Base-by-base conservation (phyloP, 2,113 vertebrate genomes). In the Halichoeres trimaculatus region DNA sequence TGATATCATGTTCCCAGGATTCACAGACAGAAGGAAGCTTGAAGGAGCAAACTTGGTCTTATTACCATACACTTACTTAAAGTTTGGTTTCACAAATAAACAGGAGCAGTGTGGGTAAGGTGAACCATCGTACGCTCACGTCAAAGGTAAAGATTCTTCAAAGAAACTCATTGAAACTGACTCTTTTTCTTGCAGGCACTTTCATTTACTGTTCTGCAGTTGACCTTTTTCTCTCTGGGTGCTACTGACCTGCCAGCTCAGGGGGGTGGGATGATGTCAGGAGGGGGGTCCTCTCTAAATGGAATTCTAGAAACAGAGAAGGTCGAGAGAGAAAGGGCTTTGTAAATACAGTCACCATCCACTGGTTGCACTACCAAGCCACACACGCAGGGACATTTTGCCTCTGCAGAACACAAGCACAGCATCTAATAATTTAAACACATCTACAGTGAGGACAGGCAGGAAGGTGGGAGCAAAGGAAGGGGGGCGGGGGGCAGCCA, bases 281-380 rank as follows among this genome's bases (percentile, higher is more conserved):
- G 95, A 98, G 97, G 93, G 97, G 97, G 94, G 97, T 99, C 96
- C 97, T 95, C 96, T 99, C 97, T 98, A 99, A 97, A 94, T 97
- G 97, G 96, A 98, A 99, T 90, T 99, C 97, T 99, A 95, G 95
- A 96, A 95, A 97, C 35, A 90, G 91, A 97, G 74, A 95, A 96
- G 83, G 82, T 79, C 74, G 81, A 87, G 81, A 88, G 70, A 86
- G 68, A 87, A 78, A 86, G 78, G 12, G 59, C 64, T 83, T 79
- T 73, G 56, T 90, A 76, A 92, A 81, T 84, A 85, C 76, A 82
- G 56, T 80, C 68, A 57, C 70, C 57, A 62, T 77, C 67, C 81
- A 78, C 70, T 14, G 12, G 60, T 20, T 53, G 50, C 19, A 75
- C 77, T 76, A 83, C 81, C 80, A 85, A 82, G 67, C 50, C 67